Base-by-base conservation (phyloP, 2,113 vertebrate species). In the Thryonomys swinderianus region DNA sequence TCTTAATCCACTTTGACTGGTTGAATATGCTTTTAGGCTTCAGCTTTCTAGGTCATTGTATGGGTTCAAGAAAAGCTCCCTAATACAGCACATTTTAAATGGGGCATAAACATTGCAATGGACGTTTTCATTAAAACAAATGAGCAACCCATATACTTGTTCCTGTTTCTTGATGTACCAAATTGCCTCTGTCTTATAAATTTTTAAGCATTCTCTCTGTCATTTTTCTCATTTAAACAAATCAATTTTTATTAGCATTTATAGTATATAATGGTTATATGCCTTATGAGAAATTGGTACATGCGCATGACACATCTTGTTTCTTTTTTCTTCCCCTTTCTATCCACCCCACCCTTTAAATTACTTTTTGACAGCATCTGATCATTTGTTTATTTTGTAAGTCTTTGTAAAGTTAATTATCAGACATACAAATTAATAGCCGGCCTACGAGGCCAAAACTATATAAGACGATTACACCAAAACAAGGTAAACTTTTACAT, bases 121-220 rank as follows among this genome's bases (percentile, higher is more conserved):
- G 59, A 11, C 14, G 45, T 78, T 91, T 67, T 48, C 37, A 82
- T 2, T 25, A 18, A 62, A 45, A 32, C 11, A 21, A 30, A 57
- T 34, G 27, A n/a, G 2, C 18, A 8, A 2, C 30, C 13, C 6
- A 13, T 5, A 0, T 67, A 10, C 48, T 55, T 37, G 12, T 34
- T 6, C 7, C 42, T 4, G 0, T 45, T 62, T 62, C 59, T 81
- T 1, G 0, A 2, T 2, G 3, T 6, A 27, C 27, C 32, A 20
- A 69, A 55, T 5, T 18, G 11, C 21, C 11, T 87, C 64, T 6
- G 17, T 64, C 32, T 84, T 71, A 21, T 21, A 25, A 4, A 53
- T 84, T 81, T 18, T 3, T 1, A 83, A 92, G 45, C 20, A 3
- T 20, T 57, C 37, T 90, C 34, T 87, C 48, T 42, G 53, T 23